These are phyloP conservation scores for Nomada hirtipes DNA, from an alignment of 2,888 invertebrate species.

Conservation along the genomic window DNA sequence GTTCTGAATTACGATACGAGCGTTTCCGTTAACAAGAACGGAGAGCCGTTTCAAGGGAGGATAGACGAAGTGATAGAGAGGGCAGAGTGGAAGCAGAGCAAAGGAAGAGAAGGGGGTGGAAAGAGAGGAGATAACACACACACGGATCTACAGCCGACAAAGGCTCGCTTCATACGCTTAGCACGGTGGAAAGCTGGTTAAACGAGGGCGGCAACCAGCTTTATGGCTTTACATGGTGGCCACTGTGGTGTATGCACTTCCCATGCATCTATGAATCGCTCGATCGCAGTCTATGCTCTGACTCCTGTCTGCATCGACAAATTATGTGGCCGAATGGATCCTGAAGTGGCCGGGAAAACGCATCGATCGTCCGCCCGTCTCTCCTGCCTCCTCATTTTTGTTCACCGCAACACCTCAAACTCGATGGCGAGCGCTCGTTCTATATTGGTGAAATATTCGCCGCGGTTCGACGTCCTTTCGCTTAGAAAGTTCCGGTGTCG, in stretches of 20 bases:
- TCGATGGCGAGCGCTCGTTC: slow-evolving; percentile 4
- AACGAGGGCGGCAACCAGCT: slow-evolving; percentile 69
- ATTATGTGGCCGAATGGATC: slow-evolving; percentile 54
- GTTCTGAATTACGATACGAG: slow-evolving; percentile 65
- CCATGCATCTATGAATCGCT: slow-evolving; percentile 53
- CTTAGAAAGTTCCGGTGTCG: slow-evolving; percentile 2
- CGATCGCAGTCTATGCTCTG: slow-evolving; percentile 51
- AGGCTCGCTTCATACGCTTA: slow-evolving; percentile 59
- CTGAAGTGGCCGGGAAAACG: slow-evolving; percentile 37
- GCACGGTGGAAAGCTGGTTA: slow-evolving; percentile 67
- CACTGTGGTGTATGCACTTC: slow-evolving; percentile 60
- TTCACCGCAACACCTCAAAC: background rate
- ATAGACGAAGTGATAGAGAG: background rate
- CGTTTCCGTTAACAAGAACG: slow-evolving; percentile 66
- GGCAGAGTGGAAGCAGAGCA: slow-evolving; percentile 24
- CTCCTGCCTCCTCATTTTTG: slow-evolving; percentile 10
- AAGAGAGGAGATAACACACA: background rate
- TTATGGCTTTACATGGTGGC: slow-evolving; percentile 62
- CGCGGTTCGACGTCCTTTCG: slow-evolving; percentile 19
- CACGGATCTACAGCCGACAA: slow-evolving; percentile 63
- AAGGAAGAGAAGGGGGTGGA: background rate
- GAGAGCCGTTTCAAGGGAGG: slow-evolving; percentile 1
- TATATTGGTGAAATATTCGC: slow-evolving; percentile 6
- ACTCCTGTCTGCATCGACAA: slow-evolving; percentile 58
- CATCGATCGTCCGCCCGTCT: slow-evolving; percentile 39